A percentile compares a stretch with the other conserved stretches of the same genome.
These are phyloP conservation scores for Ciconia nigra DNA, from an alignment of 2,797 vertebrate species.

Conservation along the genomic window DNA sequence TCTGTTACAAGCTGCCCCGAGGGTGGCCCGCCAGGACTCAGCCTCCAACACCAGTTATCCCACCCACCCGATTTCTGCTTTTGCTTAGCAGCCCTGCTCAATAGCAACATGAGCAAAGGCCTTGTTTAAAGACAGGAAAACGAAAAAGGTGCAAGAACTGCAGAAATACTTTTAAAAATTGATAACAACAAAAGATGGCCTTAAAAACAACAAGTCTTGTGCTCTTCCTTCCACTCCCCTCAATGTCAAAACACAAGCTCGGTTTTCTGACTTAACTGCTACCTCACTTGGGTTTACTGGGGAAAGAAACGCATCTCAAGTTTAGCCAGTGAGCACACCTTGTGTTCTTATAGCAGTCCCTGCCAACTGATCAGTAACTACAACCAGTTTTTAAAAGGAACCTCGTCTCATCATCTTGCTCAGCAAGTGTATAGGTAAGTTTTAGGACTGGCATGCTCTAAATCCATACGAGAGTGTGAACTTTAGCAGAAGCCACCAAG, in stretches of 20 bases:
- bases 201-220: background rate
- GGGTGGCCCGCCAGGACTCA: background rate
- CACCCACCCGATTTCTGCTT: background rate
- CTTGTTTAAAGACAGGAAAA: background rate
- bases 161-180: background rate
- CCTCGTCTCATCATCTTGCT: background rate
- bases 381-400: background rate
- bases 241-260: background rate
- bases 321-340: background rate
- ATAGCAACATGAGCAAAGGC: background rate
- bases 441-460: background rate
- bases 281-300: background rate
- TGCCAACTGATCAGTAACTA: background rate
- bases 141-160: background rate
- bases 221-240: background rate
- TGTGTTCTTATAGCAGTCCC: background rate
- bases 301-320: background rate
- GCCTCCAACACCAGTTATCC: background rate
- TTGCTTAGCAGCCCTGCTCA: background rate
- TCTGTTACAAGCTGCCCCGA: background rate
- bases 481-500: background rate
- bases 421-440: background rate
- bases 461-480: background rate
- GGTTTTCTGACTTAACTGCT: background rate
- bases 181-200: background rate